These are phyloP conservation scores for Trachymyrmex septentrionalis DNA, from an alignment of 1,140 invertebrate species.

Conservation along the genomic window DNA sequence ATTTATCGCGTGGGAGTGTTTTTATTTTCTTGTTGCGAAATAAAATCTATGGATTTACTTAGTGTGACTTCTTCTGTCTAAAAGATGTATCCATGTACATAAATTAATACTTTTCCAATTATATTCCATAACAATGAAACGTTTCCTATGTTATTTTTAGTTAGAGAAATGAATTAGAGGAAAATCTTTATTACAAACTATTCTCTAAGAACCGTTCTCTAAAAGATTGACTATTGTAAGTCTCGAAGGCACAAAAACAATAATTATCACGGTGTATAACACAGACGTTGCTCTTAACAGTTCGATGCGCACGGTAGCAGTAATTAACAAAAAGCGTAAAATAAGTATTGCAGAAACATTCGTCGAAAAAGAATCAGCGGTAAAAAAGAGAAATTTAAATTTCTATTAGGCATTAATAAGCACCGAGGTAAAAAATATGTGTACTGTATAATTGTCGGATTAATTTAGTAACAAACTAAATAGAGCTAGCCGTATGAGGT, in stretches of 20 bases:
- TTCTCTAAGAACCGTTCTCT: slow-evolving; percentile 23
- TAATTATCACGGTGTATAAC: slow-evolving; percentile 10
- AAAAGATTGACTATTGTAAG: background rate
- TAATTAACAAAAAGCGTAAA: slow-evolving; percentile 10
- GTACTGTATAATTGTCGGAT: background rate
- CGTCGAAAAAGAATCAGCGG: background rate
- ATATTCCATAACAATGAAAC: background rate
- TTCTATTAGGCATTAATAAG: background rate
- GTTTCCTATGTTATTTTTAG: background rate
- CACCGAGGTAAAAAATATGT: background rate
- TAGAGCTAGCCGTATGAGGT: background rate
- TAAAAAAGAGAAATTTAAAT: background rate
- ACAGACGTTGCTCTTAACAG: slow-evolving; percentile 22
- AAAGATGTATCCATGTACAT: background rate
- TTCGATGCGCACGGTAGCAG: background rate
- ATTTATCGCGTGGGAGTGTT: background rate
- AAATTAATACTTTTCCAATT: slow-evolving; percentile 10
- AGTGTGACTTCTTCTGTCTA: background rate
- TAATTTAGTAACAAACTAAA: slow-evolving; percentile 7
- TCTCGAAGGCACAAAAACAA: slow-evolving; percentile 25
- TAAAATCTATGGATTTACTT: slow-evolving; percentile 22
- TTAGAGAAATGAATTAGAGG: background rate
- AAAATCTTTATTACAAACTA: background rate
- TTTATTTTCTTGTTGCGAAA: background rate
- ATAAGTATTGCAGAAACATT: slow-evolving; percentile 9